Conservation (phyloP, 1,140 invertebrate genomes). For the Holcopasites calliopsidis region DNA sequence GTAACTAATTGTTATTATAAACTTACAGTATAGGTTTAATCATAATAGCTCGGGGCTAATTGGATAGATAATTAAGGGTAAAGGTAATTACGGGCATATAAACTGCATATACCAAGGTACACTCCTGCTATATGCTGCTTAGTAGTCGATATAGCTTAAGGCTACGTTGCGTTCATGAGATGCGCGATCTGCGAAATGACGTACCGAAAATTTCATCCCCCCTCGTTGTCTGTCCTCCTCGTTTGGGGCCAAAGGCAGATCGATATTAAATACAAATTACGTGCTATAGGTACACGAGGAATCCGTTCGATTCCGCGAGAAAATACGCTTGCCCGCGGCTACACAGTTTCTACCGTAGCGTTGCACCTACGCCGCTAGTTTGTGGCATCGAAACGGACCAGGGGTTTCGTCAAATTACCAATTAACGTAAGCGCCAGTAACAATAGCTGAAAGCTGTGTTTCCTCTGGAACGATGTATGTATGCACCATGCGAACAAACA, state of each 20-base stretch:
- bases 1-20: conserved; percentile 80
- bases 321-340: conserved; percentile 34
- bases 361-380: conserved; percentile 33
- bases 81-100: conserved; percentile 78
- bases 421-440: conserved; percentile 70
- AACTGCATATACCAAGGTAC: conserved; percentile 68
- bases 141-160: conserved; percentile 77
- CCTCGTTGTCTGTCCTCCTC: not conserved
- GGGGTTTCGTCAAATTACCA: conserved; percentile 67
- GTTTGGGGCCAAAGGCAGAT: not conserved
- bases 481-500: conserved; percentile 20
- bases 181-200: conserved; percentile 70
- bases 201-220: conserved; percentile 64
- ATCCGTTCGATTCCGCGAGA: conserved; percentile 31
- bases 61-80: conserved; percentile 81
- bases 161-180: conserved; percentile 74
- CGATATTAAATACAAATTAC: conserved; percentile 6
- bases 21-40: conserved; percentile 80
- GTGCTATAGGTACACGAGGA: not conserved
- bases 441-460: conserved; percentile 71
- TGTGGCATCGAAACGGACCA: conserved; percentile 51
- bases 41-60: conserved; percentile 80
- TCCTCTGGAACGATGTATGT: conserved; percentile 53
- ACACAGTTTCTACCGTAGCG: conserved; percentile 11
- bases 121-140: conserved; percentile 71